A percentile compares a stretch with the other conserved stretches of the same genome.
Conservation (phyloP, 2,113 vertebrate species). For the Tauraco erythrolophus region DNA sequence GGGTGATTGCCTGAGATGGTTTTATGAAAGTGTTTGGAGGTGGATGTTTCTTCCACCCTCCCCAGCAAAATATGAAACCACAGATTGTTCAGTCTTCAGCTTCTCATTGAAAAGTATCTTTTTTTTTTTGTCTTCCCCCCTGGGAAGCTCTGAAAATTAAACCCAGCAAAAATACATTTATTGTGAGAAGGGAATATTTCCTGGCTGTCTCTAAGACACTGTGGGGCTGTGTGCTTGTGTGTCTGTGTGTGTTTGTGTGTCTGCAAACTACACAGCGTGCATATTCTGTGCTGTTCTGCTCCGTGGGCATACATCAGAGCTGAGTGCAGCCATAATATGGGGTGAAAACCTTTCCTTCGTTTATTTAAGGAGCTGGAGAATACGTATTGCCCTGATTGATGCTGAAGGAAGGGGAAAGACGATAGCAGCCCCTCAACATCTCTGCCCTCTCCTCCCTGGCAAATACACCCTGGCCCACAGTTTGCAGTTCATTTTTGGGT, state of each 20-base stretch:
- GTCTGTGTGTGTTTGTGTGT: neutral
- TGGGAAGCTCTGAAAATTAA: conserved; percentile 44
- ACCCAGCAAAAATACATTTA: conserved; percentile 28
- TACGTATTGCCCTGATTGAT: neutral
- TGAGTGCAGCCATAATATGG: neutral
- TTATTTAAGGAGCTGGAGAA: neutral
- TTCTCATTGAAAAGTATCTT: conserved; percentile 35
- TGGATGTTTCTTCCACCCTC: neutral
- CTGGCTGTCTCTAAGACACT: neutral
- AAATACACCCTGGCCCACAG: accelerated
- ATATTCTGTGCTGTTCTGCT: neutral
- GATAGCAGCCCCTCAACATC: neutral
- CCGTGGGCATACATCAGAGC: neutral
- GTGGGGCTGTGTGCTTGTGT: neutral
- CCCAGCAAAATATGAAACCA: accelerated
- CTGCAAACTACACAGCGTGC: neutral
- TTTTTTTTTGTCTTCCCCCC: neutral
- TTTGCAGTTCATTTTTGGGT: neutral
- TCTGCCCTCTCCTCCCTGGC: neutral
- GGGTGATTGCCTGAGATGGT: neutral
- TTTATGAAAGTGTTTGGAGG: neutral
- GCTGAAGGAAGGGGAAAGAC: neutral
- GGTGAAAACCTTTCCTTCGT: neutral
- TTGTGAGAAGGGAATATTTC: conserved; percentile 20
- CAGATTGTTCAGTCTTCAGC: conserved; percentile 7